Base-by-base conservation (phyloP, 2,113 vertebrate species). In the Bos indicus region DNA sequence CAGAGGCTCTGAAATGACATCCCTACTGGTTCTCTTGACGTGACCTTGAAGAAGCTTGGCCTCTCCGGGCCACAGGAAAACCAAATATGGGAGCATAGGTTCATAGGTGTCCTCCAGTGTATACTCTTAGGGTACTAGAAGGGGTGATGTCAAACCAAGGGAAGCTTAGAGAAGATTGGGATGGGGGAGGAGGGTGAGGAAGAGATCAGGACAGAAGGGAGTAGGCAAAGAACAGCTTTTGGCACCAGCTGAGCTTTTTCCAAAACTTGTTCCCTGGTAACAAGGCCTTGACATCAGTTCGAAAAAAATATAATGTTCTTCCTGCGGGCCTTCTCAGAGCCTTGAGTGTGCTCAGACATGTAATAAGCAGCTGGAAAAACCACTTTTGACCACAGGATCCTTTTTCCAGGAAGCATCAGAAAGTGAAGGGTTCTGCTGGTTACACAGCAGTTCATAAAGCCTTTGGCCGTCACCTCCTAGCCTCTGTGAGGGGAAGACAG, bases 1-100 rank as follows among this genome's bases (percentile, higher is more conserved):
- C 97, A 97, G 67, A 59, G 51, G 80, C 92, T 93, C 81, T 59
- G 96, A 94, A 91, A 97, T 98, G 97, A 92, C 88, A 94, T 91
- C 12, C 83, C 8, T 0, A 74, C 97, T 93, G 19, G 86, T 78
- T 94, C 46, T 89, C 51, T 56, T 2, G 14, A n/a, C 52, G 28
- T 33, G n/a, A 67, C 81, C 91, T 91, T 48, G 64, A 90, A 48
- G 36, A 52, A 54, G n/a, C n/a, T 5, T 51, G 77, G 54, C 48
- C 60, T 56, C 40, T n/a, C 33, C 59, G 33, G 26, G 80, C 67
- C 54, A 28, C 30, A 1, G 36, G 64, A 67, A 88, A 90, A 77
- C 46, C 62, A 43, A 57, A 86, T 60, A 16, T n/a, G 1, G 9
- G 51, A 25, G 25, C 54, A 1, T 1, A 43, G 77, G 36, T 10